These are phyloP conservation scores for Uromys caudimaculatus DNA, from an alignment of 2,797 vertebrate genomes.

Conservation along the genomic window DNA sequence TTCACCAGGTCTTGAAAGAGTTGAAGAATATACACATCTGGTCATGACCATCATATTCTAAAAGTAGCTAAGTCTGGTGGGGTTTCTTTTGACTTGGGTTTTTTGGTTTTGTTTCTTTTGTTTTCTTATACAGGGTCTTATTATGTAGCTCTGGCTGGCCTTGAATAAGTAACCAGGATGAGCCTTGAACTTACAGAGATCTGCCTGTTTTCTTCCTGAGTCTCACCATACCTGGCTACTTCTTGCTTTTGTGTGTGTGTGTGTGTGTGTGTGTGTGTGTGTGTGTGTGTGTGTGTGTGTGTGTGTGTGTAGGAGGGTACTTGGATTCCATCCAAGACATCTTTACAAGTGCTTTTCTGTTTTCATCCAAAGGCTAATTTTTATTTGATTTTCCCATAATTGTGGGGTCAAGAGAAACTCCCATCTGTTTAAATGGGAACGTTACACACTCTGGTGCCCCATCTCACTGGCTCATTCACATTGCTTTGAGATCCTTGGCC, in stretches of 20 bases:
- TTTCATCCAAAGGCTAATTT: constrained; percentile 38
- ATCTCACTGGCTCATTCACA: background rate
- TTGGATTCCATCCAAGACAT: background rate
- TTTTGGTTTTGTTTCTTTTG: background rate
- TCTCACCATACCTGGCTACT: background rate
- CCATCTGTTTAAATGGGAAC: constrained; percentile 6
- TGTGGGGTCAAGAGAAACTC: constrained; percentile 10
- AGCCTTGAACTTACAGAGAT: background rate
- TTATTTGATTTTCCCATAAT: constrained; percentile 13
- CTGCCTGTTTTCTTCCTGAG: background rate
- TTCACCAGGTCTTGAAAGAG: constrained; percentile 38
- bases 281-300: background rate
- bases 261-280: background rate
- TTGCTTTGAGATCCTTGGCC: constrained; percentile 43
- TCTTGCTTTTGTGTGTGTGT: background rate
- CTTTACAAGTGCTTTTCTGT: constrained; percentile 36
- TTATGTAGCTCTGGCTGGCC: background rate
- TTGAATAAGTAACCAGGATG: background rate
- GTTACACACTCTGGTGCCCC: background rate
- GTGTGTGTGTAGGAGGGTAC: background rate
- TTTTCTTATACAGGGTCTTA: constrained; percentile 4
- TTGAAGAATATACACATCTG: constrained; percentile 40
- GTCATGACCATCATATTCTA: constrained; percentile 3
- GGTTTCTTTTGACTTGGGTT: background rate
- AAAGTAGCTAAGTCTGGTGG: background rate